phyloP scores from a whole-genome alignment of 2,113 vertebrate species.

The Rhagologus leucostigma region DNA sequence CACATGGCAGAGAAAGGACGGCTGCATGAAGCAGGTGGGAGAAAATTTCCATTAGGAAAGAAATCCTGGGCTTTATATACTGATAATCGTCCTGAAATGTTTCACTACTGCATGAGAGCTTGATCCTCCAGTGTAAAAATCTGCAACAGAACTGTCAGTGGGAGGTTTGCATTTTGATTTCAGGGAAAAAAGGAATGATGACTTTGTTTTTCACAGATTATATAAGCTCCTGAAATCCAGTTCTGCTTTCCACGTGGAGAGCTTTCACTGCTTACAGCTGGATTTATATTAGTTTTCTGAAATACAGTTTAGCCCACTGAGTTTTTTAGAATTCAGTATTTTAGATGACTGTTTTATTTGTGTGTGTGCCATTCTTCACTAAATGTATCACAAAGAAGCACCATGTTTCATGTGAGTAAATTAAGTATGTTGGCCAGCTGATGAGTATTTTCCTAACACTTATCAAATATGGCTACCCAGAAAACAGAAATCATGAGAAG shows the following conservation, averaged over 20 bases:
- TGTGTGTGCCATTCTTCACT: slow-evolving; percentile 19
- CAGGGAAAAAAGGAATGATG: background rate
- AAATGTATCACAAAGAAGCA: slow-evolving; percentile 45
- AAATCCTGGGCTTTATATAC: slow-evolving; percentile 50
- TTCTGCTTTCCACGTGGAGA: background rate
- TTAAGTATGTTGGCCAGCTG: slow-evolving; percentile 39
- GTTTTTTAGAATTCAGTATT: slow-evolving; percentile 32
- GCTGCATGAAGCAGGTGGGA: slow-evolving; percentile 50
- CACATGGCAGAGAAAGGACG: background rate
- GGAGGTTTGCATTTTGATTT: slow-evolving; percentile 37
- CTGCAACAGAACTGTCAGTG: slow-evolving; percentile 23
- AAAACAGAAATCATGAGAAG: slow-evolving; percentile 69
- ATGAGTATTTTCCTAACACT: slow-evolving; percentile 53
- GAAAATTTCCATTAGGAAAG: slow-evolving; percentile 38
- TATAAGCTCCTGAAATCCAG: background rate
- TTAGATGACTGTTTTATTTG: slow-evolving; percentile 46
- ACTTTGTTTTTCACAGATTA: slow-evolving; percentile 6
- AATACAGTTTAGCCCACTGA: background rate
- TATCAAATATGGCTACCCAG: slow-evolving; percentile 37
- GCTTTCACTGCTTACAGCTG: background rate
- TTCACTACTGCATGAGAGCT: slow-evolving; percentile 1
- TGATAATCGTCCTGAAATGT: slow-evolving; percentile 55
- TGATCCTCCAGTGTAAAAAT: slow-evolving; percentile 19
- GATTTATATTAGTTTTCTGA: slow-evolving; percentile 22
- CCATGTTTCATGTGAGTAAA: slow-evolving; percentile 44